These are phyloP conservation scores for Drosophila nebulosa DNA, from an alignment of 1,140 invertebrate genomes.

Conservation along the genomic window DNA sequence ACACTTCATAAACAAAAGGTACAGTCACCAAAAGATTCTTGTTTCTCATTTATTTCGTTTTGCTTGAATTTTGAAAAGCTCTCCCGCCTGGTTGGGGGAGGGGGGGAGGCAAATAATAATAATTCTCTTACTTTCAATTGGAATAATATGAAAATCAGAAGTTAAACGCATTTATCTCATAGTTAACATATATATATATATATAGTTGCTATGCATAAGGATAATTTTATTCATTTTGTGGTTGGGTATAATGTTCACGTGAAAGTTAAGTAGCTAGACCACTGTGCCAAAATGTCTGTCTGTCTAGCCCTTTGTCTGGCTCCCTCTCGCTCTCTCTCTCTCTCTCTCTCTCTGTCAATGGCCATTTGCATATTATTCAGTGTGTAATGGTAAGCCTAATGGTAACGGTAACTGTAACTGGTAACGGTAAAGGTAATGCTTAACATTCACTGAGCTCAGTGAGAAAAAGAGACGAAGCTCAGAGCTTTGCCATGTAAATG, in stretches of 20 bases:
- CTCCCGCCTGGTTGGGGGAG: neutral
- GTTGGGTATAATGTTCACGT: too few relatives aligned
- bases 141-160: neutral
- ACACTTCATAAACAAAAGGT: neutral
- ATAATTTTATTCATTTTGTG: neutral
- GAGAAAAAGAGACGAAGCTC: too few relatives aligned
- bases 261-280: neutral
- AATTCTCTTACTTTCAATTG: neutral
- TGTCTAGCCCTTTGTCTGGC: neutral
- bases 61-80: neutral
- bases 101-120: neutral
- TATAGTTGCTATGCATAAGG: neutral
- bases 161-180: neutral
- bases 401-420: neutral
- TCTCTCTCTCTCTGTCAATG: neutral
- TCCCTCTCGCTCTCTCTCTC: too few relatives aligned
- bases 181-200: neutral
- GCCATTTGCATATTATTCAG: conserved; percentile 1
- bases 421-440: conserved; percentile 15
- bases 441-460: conserved; percentile 18
- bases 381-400: conserved; percentile 1
- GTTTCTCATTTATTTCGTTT: neutral
- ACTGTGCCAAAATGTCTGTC: neutral
- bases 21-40: neutral
- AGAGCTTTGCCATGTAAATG: conserved; percentile 58